Base-by-base conservation (phyloP, 2,888 invertebrate species). In the Noctua pronuba region DNA sequence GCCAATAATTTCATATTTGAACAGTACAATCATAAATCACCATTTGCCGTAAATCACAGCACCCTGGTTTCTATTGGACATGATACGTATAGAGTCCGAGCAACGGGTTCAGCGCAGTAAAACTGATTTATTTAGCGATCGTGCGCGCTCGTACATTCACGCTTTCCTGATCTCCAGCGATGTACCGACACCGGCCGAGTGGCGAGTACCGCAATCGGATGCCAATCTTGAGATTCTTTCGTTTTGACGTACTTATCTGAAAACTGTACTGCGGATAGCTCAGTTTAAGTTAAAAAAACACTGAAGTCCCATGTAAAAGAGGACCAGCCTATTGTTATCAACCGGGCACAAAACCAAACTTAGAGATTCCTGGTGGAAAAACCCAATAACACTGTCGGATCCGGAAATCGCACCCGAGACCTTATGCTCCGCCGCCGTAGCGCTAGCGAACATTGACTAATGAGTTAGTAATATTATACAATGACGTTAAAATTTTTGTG, bases 101-200 rank as follows among this genome's bases (percentile, higher is more conserved):
- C 83, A 88, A 82, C 87, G 81, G 87, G 66, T 79, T 77, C 72
- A 65, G 11, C 28, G 71, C 82, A 86, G 73, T 85, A 85, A 79
- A 85, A 75, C 77, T 83, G 82, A 85, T 84, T 82, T 88, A 86
- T 84, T 86, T 84, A 84, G 83, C 85, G 84, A 85, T 88, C 88
- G 86, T 88, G 88, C 84, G 73, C 86, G 81, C 60, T 84, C 88
- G 86, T 88, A 86, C 89, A 89, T 93, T 94, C 94, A 95, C 95
- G 95, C 95, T 95, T 95, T 95, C 95, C 90, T 90, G 93, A 90
- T 88, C 93, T 82, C 73, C 80, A 82, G 82, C 86, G 80, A 88
- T 89, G 83, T 81, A 71, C 83, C 69, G 73, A 76, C 81, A 73
- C 79, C 72, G 74, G 66, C 78, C 75, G 60, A 49, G 70, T 73